A percentile compares a stretch with the other conserved stretches of the same genome.
Conservation (phyloP, 1,140 invertebrate genomes). For the Caenorhabditis brenneri region DNA sequence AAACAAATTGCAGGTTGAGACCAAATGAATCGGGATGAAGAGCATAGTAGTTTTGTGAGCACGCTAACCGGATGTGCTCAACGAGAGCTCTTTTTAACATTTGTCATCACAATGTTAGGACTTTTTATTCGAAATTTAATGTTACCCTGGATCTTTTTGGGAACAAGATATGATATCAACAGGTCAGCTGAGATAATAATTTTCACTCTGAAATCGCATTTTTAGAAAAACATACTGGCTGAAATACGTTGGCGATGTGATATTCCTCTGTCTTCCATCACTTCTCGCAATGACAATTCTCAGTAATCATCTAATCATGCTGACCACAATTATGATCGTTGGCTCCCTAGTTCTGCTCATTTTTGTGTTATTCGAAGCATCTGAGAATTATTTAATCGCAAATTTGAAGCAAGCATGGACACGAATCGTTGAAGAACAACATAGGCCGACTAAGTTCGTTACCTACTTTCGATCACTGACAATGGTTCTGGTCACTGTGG, state of each 20-base stretch:
- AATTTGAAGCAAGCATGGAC: constrained; percentile 36
- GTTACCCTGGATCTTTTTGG: constrained; percentile 57
- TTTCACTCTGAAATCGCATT: background rate
- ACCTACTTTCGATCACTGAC: constrained; percentile 54
- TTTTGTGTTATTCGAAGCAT: constrained; percentile 46
- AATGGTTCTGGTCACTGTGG: constrained; percentile 78
- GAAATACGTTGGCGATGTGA: background rate
- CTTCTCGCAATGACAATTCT: constrained; percentile 33
- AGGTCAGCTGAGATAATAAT: background rate
- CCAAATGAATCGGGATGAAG: background rate
- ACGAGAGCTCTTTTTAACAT: constrained; percentile 46
- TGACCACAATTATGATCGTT: background rate
- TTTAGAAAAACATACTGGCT: background rate
- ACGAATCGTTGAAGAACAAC: constrained; percentile 54
- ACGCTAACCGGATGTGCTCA: constrained; percentile 40
- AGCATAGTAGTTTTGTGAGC: constrained; percentile 32
- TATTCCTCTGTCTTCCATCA: background rate
- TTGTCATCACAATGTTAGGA: constrained; percentile 28
- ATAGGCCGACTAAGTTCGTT: constrained; percentile 52
- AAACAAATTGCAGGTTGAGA: background rate
- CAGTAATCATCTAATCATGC: background rate
- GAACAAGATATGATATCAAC: background rate
- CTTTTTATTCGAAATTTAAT: constrained; percentile 50
- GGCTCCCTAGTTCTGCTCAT: background rate
- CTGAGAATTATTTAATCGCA: background rate